Percentiles rank a stretch among this genome's conserved stretches.
These are phyloP conservation scores for Nilaparvata lugens DNA, from an alignment of 1,140 invertebrate species.

Conservation along the genomic window DNA sequence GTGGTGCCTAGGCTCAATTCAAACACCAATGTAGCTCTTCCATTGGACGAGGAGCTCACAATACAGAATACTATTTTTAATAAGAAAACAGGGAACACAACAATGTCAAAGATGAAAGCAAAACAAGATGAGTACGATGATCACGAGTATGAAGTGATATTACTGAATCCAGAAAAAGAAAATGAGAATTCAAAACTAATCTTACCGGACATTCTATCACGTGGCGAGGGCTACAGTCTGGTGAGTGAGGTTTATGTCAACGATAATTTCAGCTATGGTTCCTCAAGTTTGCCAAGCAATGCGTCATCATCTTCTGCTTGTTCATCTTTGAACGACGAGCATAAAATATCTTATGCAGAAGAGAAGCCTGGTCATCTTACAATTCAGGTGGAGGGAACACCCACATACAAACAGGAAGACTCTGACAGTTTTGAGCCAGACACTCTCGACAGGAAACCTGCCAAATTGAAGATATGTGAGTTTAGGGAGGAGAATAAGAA, in stretches of 20 bases:
- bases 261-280: conserved; percentile 57
- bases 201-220: conserved; percentile 41
- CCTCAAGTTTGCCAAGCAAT: conserved; percentile 41
- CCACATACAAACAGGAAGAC: conserved; percentile 44
- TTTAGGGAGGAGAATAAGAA: conserved; percentile 28
- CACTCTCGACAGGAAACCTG: conserved; percentile 70
- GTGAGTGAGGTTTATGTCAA: conserved; percentile 71
- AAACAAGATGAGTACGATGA: conserved; percentile 23
- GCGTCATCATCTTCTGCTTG: conserved; percentile 10
- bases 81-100: conserved; percentile 46
- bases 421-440: conserved; percentile 74
- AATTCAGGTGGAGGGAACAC: conserved; percentile 67
- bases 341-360: conserved; percentile 36
- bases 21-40: conserved; percentile 35
- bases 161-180: conserved; percentile 22
- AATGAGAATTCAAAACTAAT: conserved; percentile 34
- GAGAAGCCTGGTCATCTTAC: conserved; percentile 60
- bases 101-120: conserved; percentile 39
- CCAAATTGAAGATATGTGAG: conserved; percentile 42
- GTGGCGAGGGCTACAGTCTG: conserved; percentile 48
- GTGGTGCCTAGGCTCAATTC: conserved; percentile 47
- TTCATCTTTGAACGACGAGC: conserved; percentile 18
- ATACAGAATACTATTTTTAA: conserved; percentile 59
- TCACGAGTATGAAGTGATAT: conserved; percentile 32
- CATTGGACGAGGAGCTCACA: conserved; percentile 66